A percentile compares a stretch with the other conserved stretches of the same genome.
Evolutionary conservation across 1,140 invertebrate species (phyloP).

Genomic region (Potamilus streckersoni): DNA sequence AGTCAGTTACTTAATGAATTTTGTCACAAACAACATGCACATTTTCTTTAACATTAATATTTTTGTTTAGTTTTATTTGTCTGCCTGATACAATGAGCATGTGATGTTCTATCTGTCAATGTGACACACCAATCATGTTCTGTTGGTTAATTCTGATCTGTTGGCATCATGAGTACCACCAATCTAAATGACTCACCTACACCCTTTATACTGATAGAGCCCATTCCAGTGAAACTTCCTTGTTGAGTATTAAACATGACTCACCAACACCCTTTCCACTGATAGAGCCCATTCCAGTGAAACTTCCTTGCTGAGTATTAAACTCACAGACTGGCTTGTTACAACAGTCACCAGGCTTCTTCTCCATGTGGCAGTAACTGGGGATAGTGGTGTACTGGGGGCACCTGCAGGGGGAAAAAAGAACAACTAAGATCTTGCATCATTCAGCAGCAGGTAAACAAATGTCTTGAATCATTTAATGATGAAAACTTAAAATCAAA

Average conservation of each 20-base stretch:
- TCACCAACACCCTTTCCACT: slow-evolving; percentile 51
- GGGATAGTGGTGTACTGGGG: slow-evolving; percentile 48
- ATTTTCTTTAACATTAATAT: too few relatives aligned
- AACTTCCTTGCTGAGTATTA: slow-evolving; percentile 48
- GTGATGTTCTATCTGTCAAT: too few relatives aligned
- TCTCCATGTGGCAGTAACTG: slow-evolving; percentile 45
- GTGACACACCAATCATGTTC: too few relatives aligned
- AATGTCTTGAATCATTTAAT: too few relatives aligned
- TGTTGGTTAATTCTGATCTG: background rate
- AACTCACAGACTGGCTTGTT: slow-evolving; percentile 54
- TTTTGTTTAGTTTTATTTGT: too few relatives aligned
- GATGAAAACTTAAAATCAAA: too few relatives aligned
- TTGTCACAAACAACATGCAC: too few relatives aligned
- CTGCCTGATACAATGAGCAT: too few relatives aligned
- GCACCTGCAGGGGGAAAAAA: slow-evolving; percentile 38
- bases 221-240: slow-evolving; percentile 51
- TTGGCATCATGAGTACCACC: background rate
- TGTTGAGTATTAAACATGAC: slow-evolving; percentile 25
- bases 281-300: slow-evolving; percentile 48
- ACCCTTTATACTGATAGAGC: slow-evolving; percentile 48
- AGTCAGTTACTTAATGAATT: too few relatives aligned
- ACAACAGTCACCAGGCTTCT: slow-evolving; percentile 53
- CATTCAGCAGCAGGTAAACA: too few relatives aligned
- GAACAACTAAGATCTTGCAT: too few relatives aligned
- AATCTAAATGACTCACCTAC: slow-evolving; percentile 32